Conservation (phyloP, 2,113 vertebrate species). For the Sterna hirundo region DNA sequence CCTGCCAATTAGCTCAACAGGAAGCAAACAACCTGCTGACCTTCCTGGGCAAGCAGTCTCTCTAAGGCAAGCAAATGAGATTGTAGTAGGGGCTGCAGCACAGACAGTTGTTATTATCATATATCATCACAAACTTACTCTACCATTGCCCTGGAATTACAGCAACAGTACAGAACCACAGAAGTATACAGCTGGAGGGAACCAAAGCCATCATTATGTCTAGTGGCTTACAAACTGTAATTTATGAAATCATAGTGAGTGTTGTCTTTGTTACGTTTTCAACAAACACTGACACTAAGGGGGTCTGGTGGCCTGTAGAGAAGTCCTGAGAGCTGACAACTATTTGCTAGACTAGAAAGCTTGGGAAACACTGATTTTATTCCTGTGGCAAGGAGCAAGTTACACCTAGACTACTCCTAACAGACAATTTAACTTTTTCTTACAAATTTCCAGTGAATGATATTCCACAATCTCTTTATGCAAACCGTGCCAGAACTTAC, state of each 20-base stretch:
- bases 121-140: not conserved
- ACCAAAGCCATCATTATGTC: not conserved
- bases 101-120: not conserved
- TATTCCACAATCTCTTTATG: not conserved
- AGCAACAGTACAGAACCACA: not conserved
- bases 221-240: not conserved
- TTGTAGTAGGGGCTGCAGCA: not conserved
- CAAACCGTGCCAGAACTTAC: not conserved
- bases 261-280: not conserved
- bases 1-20: conserved; percentile 42
- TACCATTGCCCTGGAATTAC: not conserved
- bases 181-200: not conserved
- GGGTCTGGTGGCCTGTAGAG: not conserved
- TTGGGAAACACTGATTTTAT: not conserved
- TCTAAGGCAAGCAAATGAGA: not conserved
- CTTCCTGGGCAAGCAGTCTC: not conserved
- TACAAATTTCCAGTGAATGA: not conserved
- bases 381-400: not conserved
- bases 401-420: not conserved
- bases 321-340: not conserved
- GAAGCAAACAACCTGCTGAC: conserved; percentile 51
- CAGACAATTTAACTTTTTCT: not conserved
- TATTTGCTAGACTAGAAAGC: not conserved
- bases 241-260: rapidly evolving
- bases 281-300: not conserved